Percentiles rank a stretch among this genome's conserved stretches.
Evolutionary conservation across 2,113 vertebrate genomes (phyloP).

Genomic region (Xiphophorus couchianus): DNA sequence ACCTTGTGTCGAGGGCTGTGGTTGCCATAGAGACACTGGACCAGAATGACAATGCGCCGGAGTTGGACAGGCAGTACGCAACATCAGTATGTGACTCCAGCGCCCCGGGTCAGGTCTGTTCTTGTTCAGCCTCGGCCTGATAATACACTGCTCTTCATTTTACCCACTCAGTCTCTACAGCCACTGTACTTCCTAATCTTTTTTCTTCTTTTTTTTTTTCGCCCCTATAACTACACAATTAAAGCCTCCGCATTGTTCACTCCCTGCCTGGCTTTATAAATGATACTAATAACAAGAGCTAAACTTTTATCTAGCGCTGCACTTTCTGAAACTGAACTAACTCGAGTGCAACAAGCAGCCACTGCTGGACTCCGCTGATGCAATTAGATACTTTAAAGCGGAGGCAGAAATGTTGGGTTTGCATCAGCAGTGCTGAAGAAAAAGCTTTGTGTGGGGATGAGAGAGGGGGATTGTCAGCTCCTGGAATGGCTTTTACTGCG

Average conservation of each 20-base stretch:
- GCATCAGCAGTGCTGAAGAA: not conserved
- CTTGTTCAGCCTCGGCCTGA: not conserved
- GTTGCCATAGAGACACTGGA: constrained; percentile 90
- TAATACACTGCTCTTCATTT: constrained; percentile 12
- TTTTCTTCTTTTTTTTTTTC: not conserved
- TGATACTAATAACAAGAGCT: not conserved
- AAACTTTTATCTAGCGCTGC: not conserved
- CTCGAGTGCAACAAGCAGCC: not conserved
- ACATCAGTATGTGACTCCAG: constrained; percentile 88
- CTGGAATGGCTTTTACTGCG: not conserved
- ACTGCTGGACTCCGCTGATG: not conserved
- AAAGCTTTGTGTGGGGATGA: not conserved
- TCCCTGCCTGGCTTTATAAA: not conserved
- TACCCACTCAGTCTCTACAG: not conserved
- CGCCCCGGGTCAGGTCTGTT: constrained; percentile 83
- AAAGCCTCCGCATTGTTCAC: not conserved
- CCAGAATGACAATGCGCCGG: constrained; percentile 90
- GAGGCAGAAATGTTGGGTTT: not conserved
- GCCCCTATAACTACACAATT: not conserved
- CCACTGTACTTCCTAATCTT: not conserved
- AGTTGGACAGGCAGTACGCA: constrained; percentile 85
- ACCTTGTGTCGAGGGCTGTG: constrained; percentile 84
- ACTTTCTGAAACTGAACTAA: not conserved
- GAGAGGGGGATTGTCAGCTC: not conserved
- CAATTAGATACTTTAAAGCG: not conserved